phyloP scores from a whole-genome alignment of 2,888 invertebrate species.

The Lasioglossum marginatum region DNA sequence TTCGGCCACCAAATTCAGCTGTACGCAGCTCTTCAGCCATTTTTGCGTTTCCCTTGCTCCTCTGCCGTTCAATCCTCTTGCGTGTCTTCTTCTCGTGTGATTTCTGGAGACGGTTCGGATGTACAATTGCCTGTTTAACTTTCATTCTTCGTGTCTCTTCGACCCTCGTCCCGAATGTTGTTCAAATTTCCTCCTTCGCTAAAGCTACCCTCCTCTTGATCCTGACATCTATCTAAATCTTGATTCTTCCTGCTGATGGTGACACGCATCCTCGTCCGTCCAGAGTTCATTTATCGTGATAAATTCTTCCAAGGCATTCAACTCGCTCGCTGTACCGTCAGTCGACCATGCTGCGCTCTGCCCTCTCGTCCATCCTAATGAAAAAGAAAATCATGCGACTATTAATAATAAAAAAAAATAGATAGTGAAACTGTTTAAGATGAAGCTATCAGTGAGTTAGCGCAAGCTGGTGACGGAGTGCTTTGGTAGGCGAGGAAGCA shows the following conservation, averaged over 20 bases:
- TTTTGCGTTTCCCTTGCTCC: conserved; percentile 48
- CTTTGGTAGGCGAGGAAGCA: conserved; percentile 1
- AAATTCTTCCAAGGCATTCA: conserved; percentile 73
- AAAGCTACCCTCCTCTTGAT: not conserved
- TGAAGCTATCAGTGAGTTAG: conserved; percentile 25
- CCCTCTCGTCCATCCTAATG: conserved; percentile 83
- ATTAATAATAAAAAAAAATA: conserved; percentile 24
- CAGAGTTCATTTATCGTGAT: conserved; percentile 66
- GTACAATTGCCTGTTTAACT: conserved; percentile 51
- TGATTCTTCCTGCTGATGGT: conserved; percentile 52
- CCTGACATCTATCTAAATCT: conserved; percentile 41
- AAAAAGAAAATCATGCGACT: conserved; percentile 43
- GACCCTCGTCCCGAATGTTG: not conserved
- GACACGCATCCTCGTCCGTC: conserved; percentile 60
- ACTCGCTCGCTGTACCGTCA: conserved; percentile 81
- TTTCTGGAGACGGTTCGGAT: conserved; percentile 59
- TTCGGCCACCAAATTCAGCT: conserved; percentile 76
- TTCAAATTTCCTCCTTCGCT: not conserved
- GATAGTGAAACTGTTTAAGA: not conserved
- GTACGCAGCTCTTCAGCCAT: conserved; percentile 57
- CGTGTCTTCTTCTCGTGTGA: conserved; percentile 45
- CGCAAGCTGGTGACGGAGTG: conserved; percentile 42
- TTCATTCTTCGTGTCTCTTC: conserved; percentile 2
- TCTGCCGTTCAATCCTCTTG: conserved; percentile 41
- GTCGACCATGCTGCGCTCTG: conserved; percentile 82